Evolutionary conservation across 2,113 vertebrate species (phyloP).

Genomic region (Pogona vitticeps): DNA sequence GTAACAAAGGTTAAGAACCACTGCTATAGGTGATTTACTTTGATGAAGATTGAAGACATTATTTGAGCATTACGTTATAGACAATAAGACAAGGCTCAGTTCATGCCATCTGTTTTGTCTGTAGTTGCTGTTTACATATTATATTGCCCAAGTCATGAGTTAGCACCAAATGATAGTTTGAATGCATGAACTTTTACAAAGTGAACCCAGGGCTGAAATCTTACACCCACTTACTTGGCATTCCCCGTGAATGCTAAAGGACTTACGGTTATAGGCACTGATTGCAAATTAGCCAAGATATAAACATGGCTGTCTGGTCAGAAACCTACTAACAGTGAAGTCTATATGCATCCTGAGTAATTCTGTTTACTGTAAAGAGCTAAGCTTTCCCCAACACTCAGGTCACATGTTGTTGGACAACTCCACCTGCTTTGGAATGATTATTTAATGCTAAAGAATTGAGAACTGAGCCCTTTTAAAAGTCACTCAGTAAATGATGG

Average conservation of each 20-base stretch:
- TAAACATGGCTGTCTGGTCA: background rate
- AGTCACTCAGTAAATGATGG: background rate
- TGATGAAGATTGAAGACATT: background rate
- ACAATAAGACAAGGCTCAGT: background rate
- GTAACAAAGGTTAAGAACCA: too few species aligned
- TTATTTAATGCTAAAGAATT: background rate
- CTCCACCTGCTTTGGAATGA: conserved; percentile 1
- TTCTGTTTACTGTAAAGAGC: background rate
- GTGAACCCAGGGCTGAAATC: background rate
- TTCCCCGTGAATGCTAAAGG: background rate
- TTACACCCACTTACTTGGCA: background rate
- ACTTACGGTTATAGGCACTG: background rate
- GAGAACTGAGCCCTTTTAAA: background rate
- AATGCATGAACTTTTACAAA: background rate
- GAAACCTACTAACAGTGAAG: background rate
- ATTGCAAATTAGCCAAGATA: background rate
- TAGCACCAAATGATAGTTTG: background rate
- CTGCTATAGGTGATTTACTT: background rate
- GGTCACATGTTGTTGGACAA: conserved; percentile 31
- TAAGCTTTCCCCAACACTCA: conserved; percentile 24
- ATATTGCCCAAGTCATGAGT: background rate
- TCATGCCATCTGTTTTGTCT: background rate
- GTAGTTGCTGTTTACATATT: background rate
- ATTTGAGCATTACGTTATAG: background rate
- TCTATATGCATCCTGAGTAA: background rate